Evolutionary conservation across 2,888 invertebrate species (phyloP), one percentile per base, ranked within the genome.

Genomic region (Eilema depressum): DNA sequence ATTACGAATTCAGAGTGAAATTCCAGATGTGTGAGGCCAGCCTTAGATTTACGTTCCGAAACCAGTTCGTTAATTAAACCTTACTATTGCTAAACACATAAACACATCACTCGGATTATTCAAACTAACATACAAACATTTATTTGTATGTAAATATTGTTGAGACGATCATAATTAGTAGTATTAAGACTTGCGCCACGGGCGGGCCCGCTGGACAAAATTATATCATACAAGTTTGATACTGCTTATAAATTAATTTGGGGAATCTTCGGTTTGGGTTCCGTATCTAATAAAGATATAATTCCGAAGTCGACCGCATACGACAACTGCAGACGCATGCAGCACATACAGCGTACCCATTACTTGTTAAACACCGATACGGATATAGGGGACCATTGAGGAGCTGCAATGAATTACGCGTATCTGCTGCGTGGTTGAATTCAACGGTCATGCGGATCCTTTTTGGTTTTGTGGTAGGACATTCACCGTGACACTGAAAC

Each of bases 101-200:
- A 70, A 61, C 62, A 61, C 66, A 74, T 80, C 67, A 70, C 76
- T 78, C 71, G 62, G 79, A 81, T 79, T 57, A 61, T 30, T 59
- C 37, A 64, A 62, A 63, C 63, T 60, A 75, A 76, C 25, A 66
- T 1, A 71, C 8, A 65, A 68, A 70, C 76, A 59, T 72, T 71
- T 59, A 73, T 68, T 71, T 69, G 8, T 74, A 76, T 79, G 69
- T 72, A 69, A 76, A 79, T 74, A 28, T 68, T 37, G 20, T 61
- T 61, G 28, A 70, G 75, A 77, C 69, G 63, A 59, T 63, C 72
- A 72, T 82, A 70, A 82, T 80, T 82, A 79, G 69, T 37, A 33
- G 65, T 73, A 82, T 77, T 81, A 76, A 75, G 57, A 61, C 26
- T 20, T 64, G 0, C 82, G 0, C 67, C 47, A 28, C 82, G 68